phyloP scores from a whole-genome alignment of 1,140 invertebrate species.

The Calliphora vicina region DNA sequence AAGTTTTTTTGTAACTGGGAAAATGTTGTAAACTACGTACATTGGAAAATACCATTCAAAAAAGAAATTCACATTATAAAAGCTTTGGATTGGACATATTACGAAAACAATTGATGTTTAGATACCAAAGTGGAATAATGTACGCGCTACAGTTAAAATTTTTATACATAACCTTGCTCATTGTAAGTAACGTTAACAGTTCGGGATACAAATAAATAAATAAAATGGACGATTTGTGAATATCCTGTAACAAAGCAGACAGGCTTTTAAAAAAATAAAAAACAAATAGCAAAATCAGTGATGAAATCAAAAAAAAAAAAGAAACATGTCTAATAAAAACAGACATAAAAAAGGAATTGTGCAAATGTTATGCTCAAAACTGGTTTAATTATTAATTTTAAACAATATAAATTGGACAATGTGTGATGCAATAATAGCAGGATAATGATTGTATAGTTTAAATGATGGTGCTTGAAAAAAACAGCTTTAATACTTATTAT shows the following conservation, averaged over 20 bases:
- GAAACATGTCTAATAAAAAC: background rate
- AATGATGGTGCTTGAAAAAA: background rate
- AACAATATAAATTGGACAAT: too few species aligned
- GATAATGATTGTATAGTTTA: background rate
- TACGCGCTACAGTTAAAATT: constrained; percentile 37
- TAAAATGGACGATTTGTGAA: background rate
- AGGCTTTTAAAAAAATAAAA: background rate
- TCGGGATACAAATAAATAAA: constrained; percentile 6
- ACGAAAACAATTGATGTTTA: constrained; percentile 54
- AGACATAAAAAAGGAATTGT: background rate
- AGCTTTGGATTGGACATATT: constrained; percentile 47
- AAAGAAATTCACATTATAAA: constrained; percentile 52
- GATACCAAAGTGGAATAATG: constrained; percentile 54
- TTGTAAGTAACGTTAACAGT: constrained; percentile 28
- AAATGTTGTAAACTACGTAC: background rate
- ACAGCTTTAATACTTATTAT: background rate
- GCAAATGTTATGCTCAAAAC: background rate
- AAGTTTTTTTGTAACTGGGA: constrained; percentile 20
- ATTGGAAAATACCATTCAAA: constrained; percentile 16
- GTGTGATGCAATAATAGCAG: background rate
- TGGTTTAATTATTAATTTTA: background rate
- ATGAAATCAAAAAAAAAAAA: background rate
- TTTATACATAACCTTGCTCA: constrained; percentile 22
- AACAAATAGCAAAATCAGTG: background rate
- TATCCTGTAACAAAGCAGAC: background rate